Percentiles rank a stretch among this genome's conserved stretches.
These are phyloP conservation scores for Polydesmus complanatus DNA, from an alignment of 2,888 invertebrate genomes.

Conservation along the genomic window DNA sequence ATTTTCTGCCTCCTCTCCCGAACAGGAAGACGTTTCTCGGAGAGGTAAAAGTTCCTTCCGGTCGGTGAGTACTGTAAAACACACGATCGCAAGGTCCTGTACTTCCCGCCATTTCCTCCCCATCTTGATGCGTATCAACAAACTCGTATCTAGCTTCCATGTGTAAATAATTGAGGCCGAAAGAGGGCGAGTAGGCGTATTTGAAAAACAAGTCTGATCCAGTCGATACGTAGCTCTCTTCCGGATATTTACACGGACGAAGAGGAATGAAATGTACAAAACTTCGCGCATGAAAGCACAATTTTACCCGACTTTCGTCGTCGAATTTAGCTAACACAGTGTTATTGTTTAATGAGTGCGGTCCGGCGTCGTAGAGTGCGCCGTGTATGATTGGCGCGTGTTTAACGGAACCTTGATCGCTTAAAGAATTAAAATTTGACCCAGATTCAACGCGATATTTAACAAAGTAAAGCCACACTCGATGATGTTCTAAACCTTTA, in stretches of 20 bases:
- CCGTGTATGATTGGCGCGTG: slow-evolving; percentile 18
- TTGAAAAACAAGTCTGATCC: slow-evolving; percentile 60
- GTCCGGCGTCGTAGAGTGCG: slow-evolving; percentile 19
- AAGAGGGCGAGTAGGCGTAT: slow-evolving; percentile 59
- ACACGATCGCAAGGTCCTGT: slow-evolving; percentile 20
- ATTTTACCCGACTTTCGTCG: slow-evolving; percentile 12
- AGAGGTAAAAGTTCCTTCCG: slow-evolving; percentile 50
- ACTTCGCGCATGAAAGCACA: slow-evolving; percentile 23
- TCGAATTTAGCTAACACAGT: slow-evolving; percentile 15
- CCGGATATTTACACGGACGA: slow-evolving; percentile 24
- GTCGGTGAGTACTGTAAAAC: slow-evolving; percentile 20
- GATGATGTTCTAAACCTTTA: slow-evolving; percentile 53
- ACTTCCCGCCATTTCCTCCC: slow-evolving; percentile 17
- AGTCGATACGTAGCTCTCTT: slow-evolving; percentile 63
- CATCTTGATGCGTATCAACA: slow-evolving; percentile 41
- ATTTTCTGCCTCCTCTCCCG: slow-evolving; percentile 62
- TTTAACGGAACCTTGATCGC: background rate
- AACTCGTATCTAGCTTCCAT: slow-evolving; percentile 70
- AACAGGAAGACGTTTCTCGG: slow-evolving; percentile 68
- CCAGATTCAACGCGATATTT: slow-evolving; percentile 49
- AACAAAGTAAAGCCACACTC: slow-evolving; percentile 69
- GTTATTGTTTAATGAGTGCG: slow-evolving; percentile 9
- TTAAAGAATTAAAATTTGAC: background rate
- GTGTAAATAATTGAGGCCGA: slow-evolving; percentile 59
- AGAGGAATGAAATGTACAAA: slow-evolving; percentile 22